Percentiles rank a stretch among this genome's conserved stretches.
Conservation (phyloP, 2,888 invertebrate genomes). For the Drosophila recens region DNA sequence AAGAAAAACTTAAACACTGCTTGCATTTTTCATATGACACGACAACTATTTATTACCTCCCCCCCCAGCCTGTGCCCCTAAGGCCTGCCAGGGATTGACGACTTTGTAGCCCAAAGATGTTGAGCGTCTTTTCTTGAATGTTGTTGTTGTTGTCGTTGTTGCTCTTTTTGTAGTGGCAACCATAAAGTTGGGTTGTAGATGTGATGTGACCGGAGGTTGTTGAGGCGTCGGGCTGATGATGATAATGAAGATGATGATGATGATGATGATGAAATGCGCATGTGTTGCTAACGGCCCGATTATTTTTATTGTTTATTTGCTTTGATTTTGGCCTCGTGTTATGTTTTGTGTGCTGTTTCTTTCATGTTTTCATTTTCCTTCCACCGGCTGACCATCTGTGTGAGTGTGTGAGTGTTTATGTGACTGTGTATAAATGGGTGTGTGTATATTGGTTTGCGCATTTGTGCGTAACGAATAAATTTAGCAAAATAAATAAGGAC, state of each 20-base stretch:
- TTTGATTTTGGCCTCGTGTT: constrained; percentile 67
- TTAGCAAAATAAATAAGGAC: constrained; percentile 82
- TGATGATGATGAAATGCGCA: constrained; percentile 63
- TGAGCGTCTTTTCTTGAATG: constrained; percentile 21
- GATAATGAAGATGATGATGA: constrained; percentile 56
- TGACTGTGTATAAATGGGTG: constrained; percentile 12
- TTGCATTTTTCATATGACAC: constrained; percentile 78
- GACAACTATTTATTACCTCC: constrained; percentile 74
- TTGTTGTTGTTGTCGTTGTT: constrained; percentile 27
- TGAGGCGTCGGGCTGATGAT: constrained; percentile 32
- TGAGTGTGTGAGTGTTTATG: constrained; percentile 1
- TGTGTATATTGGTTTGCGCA: constrained; percentile 64
- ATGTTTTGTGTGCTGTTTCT: constrained; percentile 46
- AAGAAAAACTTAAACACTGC: constrained; percentile 71
- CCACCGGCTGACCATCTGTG: constrained; percentile 28
- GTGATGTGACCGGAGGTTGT: constrained; percentile 56
- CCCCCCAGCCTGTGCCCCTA: constrained; percentile 26
- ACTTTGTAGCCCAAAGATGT: constrained; percentile 51
- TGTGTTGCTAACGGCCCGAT: constrained; percentile 78
- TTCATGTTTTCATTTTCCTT: constrained; percentile 70
- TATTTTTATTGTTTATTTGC: constrained; percentile 81
- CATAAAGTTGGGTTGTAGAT: constrained; percentile 59
- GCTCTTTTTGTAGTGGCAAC: constrained; percentile 54
- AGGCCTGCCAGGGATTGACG: constrained; percentile 35
- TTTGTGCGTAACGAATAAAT: constrained; percentile 81